phyloP scores from a whole-genome alignment of 2,113 vertebrate genomes.

The Paedocypris sp. region DNA sequence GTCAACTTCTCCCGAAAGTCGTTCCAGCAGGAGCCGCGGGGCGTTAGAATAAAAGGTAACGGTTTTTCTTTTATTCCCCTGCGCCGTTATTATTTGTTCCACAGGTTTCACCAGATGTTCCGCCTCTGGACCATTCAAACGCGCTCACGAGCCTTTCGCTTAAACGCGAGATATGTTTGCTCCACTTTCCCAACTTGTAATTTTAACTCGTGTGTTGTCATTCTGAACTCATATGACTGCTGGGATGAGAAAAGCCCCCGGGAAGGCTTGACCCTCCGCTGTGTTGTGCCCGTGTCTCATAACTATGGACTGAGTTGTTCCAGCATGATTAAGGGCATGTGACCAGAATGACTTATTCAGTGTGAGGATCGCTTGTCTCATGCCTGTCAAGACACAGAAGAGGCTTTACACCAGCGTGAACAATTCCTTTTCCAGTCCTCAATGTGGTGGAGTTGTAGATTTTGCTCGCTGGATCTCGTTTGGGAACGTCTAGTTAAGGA shows the following conservation, averaged over 20 bases:
- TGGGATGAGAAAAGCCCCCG: slow-evolving; percentile 14
- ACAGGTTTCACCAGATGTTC: too few relatives aligned
- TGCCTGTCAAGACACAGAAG: not conserved
- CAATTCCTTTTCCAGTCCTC: slow-evolving; percentile 9
- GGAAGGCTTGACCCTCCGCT: slow-evolving; percentile 25
- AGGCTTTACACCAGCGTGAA: slow-evolving; percentile 13
- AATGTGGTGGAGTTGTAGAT: not conserved
- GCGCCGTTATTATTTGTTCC: too few relatives aligned
- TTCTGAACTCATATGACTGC: slow-evolving; percentile 23
- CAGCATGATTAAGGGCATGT: slow-evolving; percentile 42
- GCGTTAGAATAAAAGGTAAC: not conserved
- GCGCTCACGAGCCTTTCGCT: too few relatives aligned
- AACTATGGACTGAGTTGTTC: slow-evolving; percentile 27
- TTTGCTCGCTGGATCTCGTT: not conserved
- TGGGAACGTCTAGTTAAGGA: not conserved
- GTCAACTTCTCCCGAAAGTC: too few relatives aligned
- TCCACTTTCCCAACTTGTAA: too few relatives aligned
- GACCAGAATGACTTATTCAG: slow-evolving; percentile 34
- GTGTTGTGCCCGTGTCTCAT: slow-evolving; percentile 16
- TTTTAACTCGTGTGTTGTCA: not conserved
- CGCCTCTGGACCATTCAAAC: too few relatives aligned
- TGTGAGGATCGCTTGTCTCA: slow-evolving; percentile 22
- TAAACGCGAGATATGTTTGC: too few relatives aligned
- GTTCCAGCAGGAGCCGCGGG: too few relatives aligned
- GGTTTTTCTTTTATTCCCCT: too few relatives aligned